Evolutionary conservation across 2,113 vertebrate species (phyloP).

Genomic region (Mustelus asterias): DNA sequence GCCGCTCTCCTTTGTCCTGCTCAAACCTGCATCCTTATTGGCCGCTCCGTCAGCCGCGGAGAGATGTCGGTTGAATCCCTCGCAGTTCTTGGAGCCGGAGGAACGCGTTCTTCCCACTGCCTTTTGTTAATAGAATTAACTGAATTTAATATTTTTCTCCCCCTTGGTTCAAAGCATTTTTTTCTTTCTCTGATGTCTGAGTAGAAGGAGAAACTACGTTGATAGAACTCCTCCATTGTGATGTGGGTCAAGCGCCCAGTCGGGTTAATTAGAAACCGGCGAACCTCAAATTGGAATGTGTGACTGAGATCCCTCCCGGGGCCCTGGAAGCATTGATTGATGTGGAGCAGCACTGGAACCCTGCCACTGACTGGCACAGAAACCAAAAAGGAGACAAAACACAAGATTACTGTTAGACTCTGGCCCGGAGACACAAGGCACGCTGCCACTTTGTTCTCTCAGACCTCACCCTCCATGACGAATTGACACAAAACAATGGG

Average conservation of each 20-base stretch:
- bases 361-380: neutral
- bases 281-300: conserved; percentile 1
- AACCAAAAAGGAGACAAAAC: neutral
- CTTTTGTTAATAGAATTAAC: conserved; percentile 10
- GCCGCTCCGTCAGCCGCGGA: neutral
- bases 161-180: neutral
- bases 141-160: neutral
- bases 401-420: neutral
- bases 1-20: neutral
- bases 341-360: too few species aligned
- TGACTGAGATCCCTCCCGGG: neutral
- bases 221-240: neutral
- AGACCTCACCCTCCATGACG: neutral
- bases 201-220: neutral
- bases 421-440: neutral
- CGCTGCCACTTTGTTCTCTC: neutral
- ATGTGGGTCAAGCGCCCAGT: neutral
- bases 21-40: neutral
- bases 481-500: neutral
- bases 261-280: neutral
- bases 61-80: neutral
- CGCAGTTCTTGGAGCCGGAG: neutral
- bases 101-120: too few species aligned
- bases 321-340: neutral
- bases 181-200: conserved; percentile 6